Percentiles rank a stretch among this genome's conserved stretches.
Conservation (phyloP, 2,113 vertebrate genomes). For the Psittacula cyanocephala region DNA sequence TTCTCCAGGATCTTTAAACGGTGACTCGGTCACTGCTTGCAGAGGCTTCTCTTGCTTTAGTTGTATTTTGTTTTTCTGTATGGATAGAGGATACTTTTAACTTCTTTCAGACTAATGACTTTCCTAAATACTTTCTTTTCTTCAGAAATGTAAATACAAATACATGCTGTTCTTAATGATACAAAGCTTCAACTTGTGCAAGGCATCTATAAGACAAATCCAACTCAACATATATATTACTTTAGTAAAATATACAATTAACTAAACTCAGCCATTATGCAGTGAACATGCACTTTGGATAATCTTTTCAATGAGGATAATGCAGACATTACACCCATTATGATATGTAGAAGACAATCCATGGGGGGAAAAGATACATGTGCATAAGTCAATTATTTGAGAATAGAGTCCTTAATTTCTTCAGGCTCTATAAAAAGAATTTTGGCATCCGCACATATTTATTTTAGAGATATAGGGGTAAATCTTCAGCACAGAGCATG, state of each 20-base stretch:
- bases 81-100: background rate
- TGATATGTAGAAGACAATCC: conserved; percentile 36
- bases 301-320: conserved; percentile 68
- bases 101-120: background rate
- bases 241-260: conserved; percentile 45
- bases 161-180: background rate
- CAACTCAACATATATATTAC: background rate
- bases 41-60: background rate
- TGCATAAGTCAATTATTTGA: conserved; percentile 52
- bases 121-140: background rate
- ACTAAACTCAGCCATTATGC: conserved; percentile 12
- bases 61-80: background rate
- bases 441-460: conserved; percentile 63
- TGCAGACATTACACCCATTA: conserved; percentile 49
- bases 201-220: conserved; percentile 10
- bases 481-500: conserved; percentile 42
- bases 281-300: conserved; percentile 56
- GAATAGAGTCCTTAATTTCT: conserved; percentile 55
- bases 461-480: conserved; percentile 66
- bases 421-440: conserved; percentile 43
- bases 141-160: background rate
- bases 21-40: background rate
- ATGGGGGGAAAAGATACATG: background rate
- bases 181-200: background rate
- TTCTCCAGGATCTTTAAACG: background rate